Base-by-base conservation (phyloP, 1,140 invertebrate genomes). In the Anastrepha ludens region DNA sequence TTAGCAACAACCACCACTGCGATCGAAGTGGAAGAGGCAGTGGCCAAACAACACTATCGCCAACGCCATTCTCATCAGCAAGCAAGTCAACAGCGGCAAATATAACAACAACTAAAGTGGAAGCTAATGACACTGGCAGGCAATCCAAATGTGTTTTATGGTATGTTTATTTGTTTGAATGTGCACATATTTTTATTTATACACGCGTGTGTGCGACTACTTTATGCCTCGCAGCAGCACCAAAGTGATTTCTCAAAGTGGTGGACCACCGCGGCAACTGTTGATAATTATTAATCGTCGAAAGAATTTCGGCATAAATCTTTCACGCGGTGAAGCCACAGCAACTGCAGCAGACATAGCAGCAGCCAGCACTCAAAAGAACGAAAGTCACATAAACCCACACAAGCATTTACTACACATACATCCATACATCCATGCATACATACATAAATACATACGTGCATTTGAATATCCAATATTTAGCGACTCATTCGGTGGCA, bases 391-490 rank as follows among this genome's bases (percentile, higher is more conserved):
- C 41, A 13, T 17, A 62, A 62, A 62, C 60, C 60, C 60, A 89
- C 9, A 65, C 9, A 67, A 1, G 29, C 29, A 29, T 29, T 29
- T 29, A 29, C 29, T 29, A 88, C 88, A 59, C 88, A 62, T 87
- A 85, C 87, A 88, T 86, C 87, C 70, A 64, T 39, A 41, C 78
- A 44, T 11, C 17, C 55, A 70, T 78, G 74, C 29, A 29, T 29
- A 29, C 39, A 88, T 88, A 59, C 88, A 62, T 87, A 87, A 86
- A 88, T 81, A 87, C 70, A 64, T 39, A 47, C 78, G 39, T 11
- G n/a, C 55, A 70, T 78, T 81, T 47, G 74, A 90, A 90, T 74
- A 87, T 87, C 13, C 67, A 87, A 81, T 74, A 87, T n/a, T 55
- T 60, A 86, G 85, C 58, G 59, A 64, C 29, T 44, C 74, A 81